Evolutionary conservation across 1,140 invertebrate genomes (phyloP), one percentile per base, ranked within the genome.

Genomic region (Apis florea): DNA sequence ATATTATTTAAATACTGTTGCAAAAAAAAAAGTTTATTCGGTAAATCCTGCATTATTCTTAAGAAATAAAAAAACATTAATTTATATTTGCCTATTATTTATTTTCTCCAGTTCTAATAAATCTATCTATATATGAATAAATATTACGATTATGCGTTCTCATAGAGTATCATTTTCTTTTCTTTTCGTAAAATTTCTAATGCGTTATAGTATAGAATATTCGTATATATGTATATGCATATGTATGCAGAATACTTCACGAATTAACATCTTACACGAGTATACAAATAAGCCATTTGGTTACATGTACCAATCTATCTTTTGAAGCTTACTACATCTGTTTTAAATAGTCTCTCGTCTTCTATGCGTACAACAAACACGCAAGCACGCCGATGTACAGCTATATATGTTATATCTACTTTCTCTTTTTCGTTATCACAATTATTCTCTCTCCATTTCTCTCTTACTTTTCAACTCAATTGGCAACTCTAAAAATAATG

Each of bases 251-350:
- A 76, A 80, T 87, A 87, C 83, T 88, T 88, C 63, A 83, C 85
- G 87, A 88, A 88, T 88, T 88, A 88, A 85, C 85, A 86, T 85
- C 83, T 88, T 85, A 79, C 85, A 82, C 77, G 86, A 86, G 82
- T 83, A 79, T 87, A 88, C 85, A 88, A 85, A 85, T 85, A 85
- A 86, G 83, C 67, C 74, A 79, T 59, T 59, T 66, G 61, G 70
- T 56, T 56, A 68, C 68, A 53, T 74, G 79, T 85, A 77, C 61
- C 17, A 51, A 71, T 61, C 54, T 26, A 84, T 66, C 77, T 77
- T 47, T 61, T 54, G 24, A 59, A 51, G 49, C 21, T 26, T 24
- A 47, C 17, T n/a, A 31, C 17, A 4, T 51, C 58, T 56, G 31
- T 66, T 51, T 56, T 21, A 40, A 15, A 49, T 49, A 54, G 31